Evolutionary conservation across 2,113 vertebrate genomes (phyloP), one percentile per base, ranked within the genome.

Genomic region (Stomatorhinus ivindoensis): DNA sequence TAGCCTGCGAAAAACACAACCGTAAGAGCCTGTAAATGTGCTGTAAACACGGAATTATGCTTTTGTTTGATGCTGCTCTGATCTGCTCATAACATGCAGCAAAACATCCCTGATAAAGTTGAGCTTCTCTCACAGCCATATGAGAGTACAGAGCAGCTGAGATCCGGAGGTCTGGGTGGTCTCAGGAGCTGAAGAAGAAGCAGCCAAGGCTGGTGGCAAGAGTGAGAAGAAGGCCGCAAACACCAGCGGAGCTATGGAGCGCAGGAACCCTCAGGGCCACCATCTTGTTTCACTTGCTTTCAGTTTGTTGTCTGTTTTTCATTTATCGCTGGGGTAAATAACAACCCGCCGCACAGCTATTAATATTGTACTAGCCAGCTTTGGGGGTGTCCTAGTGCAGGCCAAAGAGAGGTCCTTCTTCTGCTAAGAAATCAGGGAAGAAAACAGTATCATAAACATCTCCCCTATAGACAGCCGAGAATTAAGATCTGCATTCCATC

Each of bases 401-500:
- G 92, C 92, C 91, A 90, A 53, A 87, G 91, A 89, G 27, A 87
- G 88, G 58, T 90, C 86, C 90, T 92, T 91, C 83, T 89, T 92
- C 91, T 83, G 89, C 87, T 10, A 87, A 39, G 58, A 58, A 31
- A 89, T 76, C 86, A 84, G 55, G 5, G 46, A 84, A 89, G 91
- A 91, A 91, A 90, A 73, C 86, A 86, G 88, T 92, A 92, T 91
- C 91, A 11, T 94, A 94, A 94, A 93, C 89, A 89, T 90, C 90
- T 65, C 21, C 53, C 88, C 55, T 84, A 91, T 89, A 86, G 91
- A 91, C 83, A 27, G 76, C 55, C 84, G 91, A 92, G 90, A 93
- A 90, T 76, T 69, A 65, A 89, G 89, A 90, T 89, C 90, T 93
- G 88, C 88, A 88, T 92, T 92, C 92, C 90, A 91, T 93, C 92